phyloP scores from a whole-genome alignment of 1,140 invertebrate genomes.

The Drosophila sproati region DNA sequence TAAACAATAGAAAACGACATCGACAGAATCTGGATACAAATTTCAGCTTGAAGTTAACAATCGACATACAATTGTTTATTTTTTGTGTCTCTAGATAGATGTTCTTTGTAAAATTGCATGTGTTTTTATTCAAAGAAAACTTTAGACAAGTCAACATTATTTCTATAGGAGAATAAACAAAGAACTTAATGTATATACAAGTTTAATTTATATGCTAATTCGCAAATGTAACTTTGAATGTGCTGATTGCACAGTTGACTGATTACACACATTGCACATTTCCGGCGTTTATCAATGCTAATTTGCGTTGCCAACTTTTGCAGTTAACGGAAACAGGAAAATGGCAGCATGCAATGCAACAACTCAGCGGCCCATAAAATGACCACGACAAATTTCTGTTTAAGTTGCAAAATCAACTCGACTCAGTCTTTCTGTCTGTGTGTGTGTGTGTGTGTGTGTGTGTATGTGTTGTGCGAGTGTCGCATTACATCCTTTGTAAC shows the following conservation, averaged over 20 bases:
- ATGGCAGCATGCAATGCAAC: constrained; percentile 8
- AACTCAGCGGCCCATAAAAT: neutral
- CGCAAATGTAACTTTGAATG: neutral
- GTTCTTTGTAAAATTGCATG: no score
- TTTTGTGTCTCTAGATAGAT: no score
- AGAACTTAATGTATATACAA: no score
- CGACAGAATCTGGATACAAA: no score
- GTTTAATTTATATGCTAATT: no score
- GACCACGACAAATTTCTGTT: neutral
- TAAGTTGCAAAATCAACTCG: neutral
- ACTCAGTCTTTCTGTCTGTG: neutral
- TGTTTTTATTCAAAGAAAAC: no score
- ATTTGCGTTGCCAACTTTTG: constrained; percentile 49
- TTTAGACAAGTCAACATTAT: no score
- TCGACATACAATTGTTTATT: no score
- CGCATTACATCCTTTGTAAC: constrained; percentile 20
- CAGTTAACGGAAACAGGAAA: constrained; percentile 10
- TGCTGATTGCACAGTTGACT: neutral
- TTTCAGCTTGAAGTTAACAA: no score
- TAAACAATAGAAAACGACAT: no score
- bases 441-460: neutral
- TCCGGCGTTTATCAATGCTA: constrained; percentile 53
- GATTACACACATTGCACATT: constrained; percentile 21
- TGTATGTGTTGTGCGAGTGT: constrained; percentile 3
- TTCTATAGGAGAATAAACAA: no score